Evolutionary conservation across 2,888 invertebrate genomes (phyloP), one percentile per base, ranked within the genome.

Genomic region (Hedya salicella): DNA sequence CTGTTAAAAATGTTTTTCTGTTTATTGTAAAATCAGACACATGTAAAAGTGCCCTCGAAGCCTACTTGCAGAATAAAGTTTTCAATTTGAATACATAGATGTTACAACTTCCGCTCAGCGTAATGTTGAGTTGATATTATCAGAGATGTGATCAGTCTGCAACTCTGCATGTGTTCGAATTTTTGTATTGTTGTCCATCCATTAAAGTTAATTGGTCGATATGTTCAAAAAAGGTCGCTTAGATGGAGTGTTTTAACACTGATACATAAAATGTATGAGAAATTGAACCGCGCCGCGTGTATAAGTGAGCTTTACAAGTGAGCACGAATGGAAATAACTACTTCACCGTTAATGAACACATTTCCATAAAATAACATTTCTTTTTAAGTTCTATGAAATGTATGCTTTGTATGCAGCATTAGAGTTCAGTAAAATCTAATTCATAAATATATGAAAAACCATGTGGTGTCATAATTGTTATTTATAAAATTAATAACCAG

Each of bases 401-500:
- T 16, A 11, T 16, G 11, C 3, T 16, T 9, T 40, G 3, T 25
- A 5, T 19, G 2, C 14, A 3, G 9, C 19, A 13, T 52, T 4
- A 0, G 1, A 16, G 13, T 36, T 19, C 13, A 16, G 5, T 32
- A 50, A 30, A 16, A 50, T 14, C 11, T 19, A 19, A 21, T 19
- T 2, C 14, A 9, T n/a, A 39, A 40, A 40, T 14, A 40, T 19
- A 14, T 21, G 40, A 8, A 0, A 50, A 48, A 25, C 57, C 44
- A 52, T 9, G 25, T 17, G 57, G 50, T 42, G 44, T 39, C 30
- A 52, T 44, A 42, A 36, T 59, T 44, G 36, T 39, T 30, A 53
- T 14, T 30, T 36, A 53, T 53, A 60, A 48, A 64, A 53, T 65
- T 65, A 53, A 64, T 44, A 64, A 57, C 32, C 42, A 32, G 48